Percentiles rank a stretch among this genome's conserved stretches.
These are phyloP conservation scores for Nettapus auritus DNA, from an alignment of 2,113 vertebrate genomes.

Conservation along the genomic window DNA sequence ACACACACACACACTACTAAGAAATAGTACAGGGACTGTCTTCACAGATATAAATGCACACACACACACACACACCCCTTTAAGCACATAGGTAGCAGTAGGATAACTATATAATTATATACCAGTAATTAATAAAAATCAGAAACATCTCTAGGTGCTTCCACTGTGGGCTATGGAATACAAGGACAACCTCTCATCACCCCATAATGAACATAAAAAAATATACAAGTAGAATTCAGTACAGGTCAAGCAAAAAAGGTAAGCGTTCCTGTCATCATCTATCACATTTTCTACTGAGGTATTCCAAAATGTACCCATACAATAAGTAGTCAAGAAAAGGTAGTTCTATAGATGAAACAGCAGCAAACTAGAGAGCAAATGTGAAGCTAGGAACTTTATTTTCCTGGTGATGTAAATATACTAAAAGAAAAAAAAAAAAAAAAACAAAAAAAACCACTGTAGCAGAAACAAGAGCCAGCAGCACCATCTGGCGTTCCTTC, in stretches of 20 bases:
- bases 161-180: neutral
- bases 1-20: neutral
- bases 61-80: neutral
- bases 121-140: neutral
- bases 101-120: neutral
- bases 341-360: neutral
- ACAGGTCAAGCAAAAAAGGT: neutral
- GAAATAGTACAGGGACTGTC: neutral
- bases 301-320: neutral
- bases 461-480: neutral
- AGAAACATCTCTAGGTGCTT: neutral
- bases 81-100: neutral
- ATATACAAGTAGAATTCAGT: neutral
- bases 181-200: neutral
- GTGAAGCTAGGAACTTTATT: constrained; percentile 23
- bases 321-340: neutral
- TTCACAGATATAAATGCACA: rapidly evolving
- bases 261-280: neutral
- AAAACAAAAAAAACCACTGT: too few relatives aligned
- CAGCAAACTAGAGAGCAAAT: neutral
- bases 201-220: neutral
- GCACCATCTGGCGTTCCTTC: constrained; percentile 73
- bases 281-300: neutral
- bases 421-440: neutral
- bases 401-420: neutral